These are phyloP conservation scores for Cichladusa arquata DNA, from an alignment of 2,113 vertebrate genomes.

Conservation along the genomic window DNA sequence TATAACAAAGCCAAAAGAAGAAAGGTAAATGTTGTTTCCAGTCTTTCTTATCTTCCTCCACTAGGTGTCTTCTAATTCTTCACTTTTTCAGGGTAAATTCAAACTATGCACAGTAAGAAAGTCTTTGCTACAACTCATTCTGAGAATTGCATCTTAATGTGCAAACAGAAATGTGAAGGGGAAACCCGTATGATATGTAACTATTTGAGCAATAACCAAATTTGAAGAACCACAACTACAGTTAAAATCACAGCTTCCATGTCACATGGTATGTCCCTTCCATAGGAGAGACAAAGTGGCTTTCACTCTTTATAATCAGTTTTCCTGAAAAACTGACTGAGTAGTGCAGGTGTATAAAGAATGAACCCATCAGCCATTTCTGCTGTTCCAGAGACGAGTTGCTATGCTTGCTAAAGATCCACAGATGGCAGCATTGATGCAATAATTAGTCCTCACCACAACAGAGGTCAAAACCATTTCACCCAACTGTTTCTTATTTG, in stretches of 20 bases:
- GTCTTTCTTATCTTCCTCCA: neutral
- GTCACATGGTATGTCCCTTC: fast-evolving
- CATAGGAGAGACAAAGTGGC: neutral
- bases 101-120: neutral
- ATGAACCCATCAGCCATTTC: neutral
- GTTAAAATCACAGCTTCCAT: neutral
- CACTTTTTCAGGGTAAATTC: neutral
- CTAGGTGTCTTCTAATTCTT: neutral
- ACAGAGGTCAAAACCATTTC: neutral
- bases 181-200: neutral
- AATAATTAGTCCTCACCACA: neutral
- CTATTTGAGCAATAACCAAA: neutral
- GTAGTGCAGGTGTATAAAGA: neutral
- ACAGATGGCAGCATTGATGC: slow-evolving; percentile 55
- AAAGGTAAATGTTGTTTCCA: neutral
- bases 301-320: neutral
- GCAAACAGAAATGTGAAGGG: neutral
- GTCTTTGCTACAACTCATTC: neutral
- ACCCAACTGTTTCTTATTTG: neutral
- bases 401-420: neutral
- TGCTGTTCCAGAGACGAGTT: neutral
- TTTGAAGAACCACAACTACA: neutral
- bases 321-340: neutral
- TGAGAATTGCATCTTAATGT: neutral
- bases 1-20: neutral